Evolutionary conservation across 2,888 invertebrate genomes (phyloP), one percentile per base, ranked within the genome.

Genomic region (Drosophila kambysellisi): DNA sequence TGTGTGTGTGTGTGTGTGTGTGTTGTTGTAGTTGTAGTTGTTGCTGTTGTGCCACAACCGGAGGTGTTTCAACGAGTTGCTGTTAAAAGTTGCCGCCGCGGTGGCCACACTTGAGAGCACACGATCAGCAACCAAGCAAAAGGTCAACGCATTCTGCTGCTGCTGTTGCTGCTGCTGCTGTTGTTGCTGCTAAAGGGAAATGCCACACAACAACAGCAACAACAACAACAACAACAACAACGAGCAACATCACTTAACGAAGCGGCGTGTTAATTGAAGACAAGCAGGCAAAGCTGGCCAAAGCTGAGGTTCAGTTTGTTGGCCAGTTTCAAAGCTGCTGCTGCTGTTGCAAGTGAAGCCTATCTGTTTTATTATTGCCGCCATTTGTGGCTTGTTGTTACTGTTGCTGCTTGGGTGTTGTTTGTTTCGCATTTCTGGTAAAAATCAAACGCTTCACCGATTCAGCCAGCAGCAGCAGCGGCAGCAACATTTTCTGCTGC

Each of bases 231-330:
- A 15, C 80, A 61, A 25, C 68, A 39, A 39, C 70, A 65, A 41
- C 62, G 33, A 46, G 59, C 85, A 85, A 80, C 87, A 74, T 62
- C 79, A 67, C 75, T 79, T 82, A 82, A 82, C 84, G 85, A 85
- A 86, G 87, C 90, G 77, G 90, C 89, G 87, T 90, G 87, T 90
- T 87, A 87, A 87, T 87, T 87, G 90, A 90, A 87, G 89, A 90
- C 89, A 90, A 70, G 63, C 90, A 86, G 81, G 75, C 88, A 78
- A 57, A 57, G 81, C 79, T 81, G 79, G 79, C 82, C 79, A 81
- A 79, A 77, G 82, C 79, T 77, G 82, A 77, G 78, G 68, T 69
- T 81, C 64, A 79, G 68, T 62, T 81, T 73, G 79, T 77, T 79
- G 81, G 78, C 78, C 81, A 81, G 64, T 33, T 25, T 54, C 52